Percentiles rank a stretch among this genome's conserved stretches.
These are phyloP conservation scores for Ginglymostoma cirratum DNA, from an alignment of 2,113 vertebrate genomes.

Conservation along the genomic window DNA sequence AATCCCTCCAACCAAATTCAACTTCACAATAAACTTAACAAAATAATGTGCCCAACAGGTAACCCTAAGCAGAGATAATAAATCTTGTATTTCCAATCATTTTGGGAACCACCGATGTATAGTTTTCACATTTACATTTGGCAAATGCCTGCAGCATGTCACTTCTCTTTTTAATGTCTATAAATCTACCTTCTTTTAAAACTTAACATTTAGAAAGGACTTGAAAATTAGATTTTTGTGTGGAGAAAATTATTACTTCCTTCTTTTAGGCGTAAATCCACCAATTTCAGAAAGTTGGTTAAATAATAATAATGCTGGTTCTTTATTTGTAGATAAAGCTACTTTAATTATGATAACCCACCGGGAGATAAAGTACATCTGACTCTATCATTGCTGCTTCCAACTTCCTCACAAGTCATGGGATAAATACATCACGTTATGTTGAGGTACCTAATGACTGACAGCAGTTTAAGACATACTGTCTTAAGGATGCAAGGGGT, in stretches of 20 bases:
- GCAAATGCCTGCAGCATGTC: not conserved
- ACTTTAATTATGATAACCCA: too few species aligned
- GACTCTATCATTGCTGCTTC: too few species aligned
- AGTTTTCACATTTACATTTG: not conserved
- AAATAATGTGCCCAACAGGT: not conserved
- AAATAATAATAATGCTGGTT: too few species aligned
- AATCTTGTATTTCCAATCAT: not conserved
- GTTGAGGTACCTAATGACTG: too few species aligned
- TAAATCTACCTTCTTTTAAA: not conserved
- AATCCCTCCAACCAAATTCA: not conserved
- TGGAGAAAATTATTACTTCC: not conserved
- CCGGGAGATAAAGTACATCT: too few species aligned
- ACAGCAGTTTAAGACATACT: too few species aligned
- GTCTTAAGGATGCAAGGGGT: too few species aligned
- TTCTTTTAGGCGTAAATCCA: too few species aligned
- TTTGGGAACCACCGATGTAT: not conserved
- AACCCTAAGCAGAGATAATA: not conserved
- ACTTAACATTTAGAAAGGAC: not conserved
- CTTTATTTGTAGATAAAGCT: too few species aligned
- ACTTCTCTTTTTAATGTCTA: not conserved
- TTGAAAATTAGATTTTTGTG: not conserved
- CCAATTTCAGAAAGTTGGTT: too few species aligned
- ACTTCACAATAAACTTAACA: not conserved
- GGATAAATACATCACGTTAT: too few species aligned
- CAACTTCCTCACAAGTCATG: too few species aligned